Conservation (phyloP, 2,113 vertebrate species). For the Rhagologus leucostigma region DNA sequence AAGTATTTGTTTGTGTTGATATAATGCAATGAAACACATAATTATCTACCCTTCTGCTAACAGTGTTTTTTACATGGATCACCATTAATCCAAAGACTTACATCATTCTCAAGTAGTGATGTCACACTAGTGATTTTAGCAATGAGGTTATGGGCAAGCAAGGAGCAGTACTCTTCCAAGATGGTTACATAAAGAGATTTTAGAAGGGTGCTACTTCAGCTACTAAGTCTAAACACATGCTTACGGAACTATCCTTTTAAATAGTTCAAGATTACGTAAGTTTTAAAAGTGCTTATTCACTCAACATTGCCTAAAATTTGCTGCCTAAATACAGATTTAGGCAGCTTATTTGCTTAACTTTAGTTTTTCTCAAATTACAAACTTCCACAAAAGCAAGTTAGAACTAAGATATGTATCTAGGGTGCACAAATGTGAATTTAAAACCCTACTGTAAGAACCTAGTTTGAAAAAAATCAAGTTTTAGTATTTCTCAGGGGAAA, state of each 20-base stretch:
- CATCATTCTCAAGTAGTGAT: background rate
- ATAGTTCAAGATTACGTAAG: background rate
- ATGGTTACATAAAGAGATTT: background rate
- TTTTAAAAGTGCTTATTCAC: background rate
- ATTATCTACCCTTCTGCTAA: background rate
- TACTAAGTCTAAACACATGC: background rate
- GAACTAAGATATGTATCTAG: background rate
- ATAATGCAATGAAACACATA: background rate
- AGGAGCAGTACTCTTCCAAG: background rate
- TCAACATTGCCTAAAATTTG: background rate
- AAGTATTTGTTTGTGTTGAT: constrained; percentile 2
- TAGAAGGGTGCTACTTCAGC: background rate
- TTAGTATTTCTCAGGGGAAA: background rate
- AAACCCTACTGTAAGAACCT: background rate
- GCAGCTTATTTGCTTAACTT: background rate
- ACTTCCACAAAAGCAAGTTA: background rate
- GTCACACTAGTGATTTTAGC: background rate
- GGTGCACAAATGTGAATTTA: background rate
- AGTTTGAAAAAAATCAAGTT: background rate
- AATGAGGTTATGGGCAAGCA: background rate
- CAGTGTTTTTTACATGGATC: background rate
- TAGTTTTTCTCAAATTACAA: background rate
- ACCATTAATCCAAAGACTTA: background rate
- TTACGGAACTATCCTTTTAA: background rate
- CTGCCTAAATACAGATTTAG: background rate